Percentiles rank a stretch among this genome's conserved stretches.
Conservation (phyloP, 2,888 invertebrate species). For the Prosapia bicincta region DNA sequence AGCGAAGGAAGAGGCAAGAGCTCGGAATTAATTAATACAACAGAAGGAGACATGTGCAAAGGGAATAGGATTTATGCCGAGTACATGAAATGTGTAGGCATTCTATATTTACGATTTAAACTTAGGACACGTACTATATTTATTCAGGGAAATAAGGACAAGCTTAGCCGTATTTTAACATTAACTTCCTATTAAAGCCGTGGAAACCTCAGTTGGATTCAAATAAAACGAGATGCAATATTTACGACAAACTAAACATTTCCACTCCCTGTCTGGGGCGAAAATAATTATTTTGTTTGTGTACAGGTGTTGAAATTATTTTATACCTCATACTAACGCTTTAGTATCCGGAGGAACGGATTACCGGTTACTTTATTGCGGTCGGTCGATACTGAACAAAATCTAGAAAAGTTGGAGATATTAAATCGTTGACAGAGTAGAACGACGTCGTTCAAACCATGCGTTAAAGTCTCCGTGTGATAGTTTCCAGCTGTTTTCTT, state of each 20-base stretch:
- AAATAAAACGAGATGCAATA: background rate
- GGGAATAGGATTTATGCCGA: background rate
- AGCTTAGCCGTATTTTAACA: slow-evolving; percentile 2
- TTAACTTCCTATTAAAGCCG: slow-evolving; percentile 2
- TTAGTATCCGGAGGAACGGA: background rate
- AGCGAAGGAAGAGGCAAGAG: background rate
- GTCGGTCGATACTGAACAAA: background rate
- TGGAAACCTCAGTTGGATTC: background rate
- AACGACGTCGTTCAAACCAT: background rate
- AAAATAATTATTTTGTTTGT: background rate
- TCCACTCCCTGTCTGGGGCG: background rate
- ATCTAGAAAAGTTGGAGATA: background rate
- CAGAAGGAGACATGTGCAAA: background rate
- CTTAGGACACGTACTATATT: background rate
- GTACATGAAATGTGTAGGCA: background rate
- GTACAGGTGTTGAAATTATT: background rate
- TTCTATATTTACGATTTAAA: background rate
- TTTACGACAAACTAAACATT: background rate
- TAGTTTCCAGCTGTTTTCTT: too few relatives aligned
- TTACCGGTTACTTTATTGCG: background rate
- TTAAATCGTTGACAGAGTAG: background rate
- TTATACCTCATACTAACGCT: background rate
- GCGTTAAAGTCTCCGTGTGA: background rate
- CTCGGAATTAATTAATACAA: background rate
- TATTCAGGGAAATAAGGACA: background rate